A percentile compares a stretch with the other conserved stretches of the same genome.
Conservation (phyloP, 2,888 invertebrate genomes). For the Troglohyphantes excavatus region DNA sequence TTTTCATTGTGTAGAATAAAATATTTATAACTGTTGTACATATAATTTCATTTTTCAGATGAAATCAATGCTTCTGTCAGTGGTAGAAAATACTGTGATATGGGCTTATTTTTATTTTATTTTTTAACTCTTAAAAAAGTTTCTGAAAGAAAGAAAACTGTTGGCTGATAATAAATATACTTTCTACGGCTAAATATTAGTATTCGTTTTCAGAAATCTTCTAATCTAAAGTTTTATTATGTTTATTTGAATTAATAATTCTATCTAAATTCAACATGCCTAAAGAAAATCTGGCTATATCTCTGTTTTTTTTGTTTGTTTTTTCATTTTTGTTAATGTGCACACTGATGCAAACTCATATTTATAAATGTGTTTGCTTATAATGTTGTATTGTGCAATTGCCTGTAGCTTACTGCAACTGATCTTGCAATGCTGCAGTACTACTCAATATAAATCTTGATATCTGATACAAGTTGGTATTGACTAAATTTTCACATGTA, state of each 20-base stretch:
- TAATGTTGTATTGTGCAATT: constrained; percentile 37
- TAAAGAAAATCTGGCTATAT: background rate
- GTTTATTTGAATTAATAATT: too few relatives aligned
- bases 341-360: constrained; percentile 19
- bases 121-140: constrained; percentile 23
- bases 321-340: background rate
- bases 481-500: background rate
- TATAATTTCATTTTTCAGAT: constrained; percentile 69
- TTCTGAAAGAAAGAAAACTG: constrained; percentile 35
- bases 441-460: too few relatives aligned
- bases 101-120: constrained; percentile 66
- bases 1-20: constrained; percentile 69
- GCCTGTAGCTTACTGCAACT: background rate
- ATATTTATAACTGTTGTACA: constrained; percentile 68
- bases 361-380: constrained; percentile 27
- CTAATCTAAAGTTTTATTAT: background rate
- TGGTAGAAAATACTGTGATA: constrained; percentile 74
- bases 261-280: too few relatives aligned
- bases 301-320: background rate
- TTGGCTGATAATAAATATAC: background rate
- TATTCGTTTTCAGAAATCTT: background rate
- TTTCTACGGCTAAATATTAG: background rate
- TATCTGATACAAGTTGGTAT: background rate
- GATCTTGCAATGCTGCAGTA: constrained; percentile 7
- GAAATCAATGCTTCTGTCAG: constrained; percentile 68